phyloP scores from a whole-genome alignment of 1,140 invertebrate species.

The Drosophila hydei region DNA sequence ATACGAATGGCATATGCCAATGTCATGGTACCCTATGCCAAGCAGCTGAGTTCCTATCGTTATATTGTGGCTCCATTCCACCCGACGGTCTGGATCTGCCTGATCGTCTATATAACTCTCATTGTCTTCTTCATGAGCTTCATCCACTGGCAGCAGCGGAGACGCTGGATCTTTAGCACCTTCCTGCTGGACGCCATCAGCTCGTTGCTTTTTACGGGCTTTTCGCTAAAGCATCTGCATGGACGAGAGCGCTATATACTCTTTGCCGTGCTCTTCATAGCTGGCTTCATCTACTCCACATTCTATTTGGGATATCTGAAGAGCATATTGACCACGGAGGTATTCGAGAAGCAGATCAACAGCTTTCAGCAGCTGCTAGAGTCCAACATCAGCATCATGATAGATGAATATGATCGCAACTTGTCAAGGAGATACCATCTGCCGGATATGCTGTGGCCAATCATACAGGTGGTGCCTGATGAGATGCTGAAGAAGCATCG shows the following conservation, averaged over 20 bases:
- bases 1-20: constrained; percentile 56
- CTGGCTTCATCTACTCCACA: constrained; percentile 63
- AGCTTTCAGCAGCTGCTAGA: constrained; percentile 51
- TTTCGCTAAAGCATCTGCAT: constrained; percentile 29
- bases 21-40: constrained; percentile 53
- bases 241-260: constrained; percentile 55
- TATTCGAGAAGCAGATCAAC: constrained; percentile 58
- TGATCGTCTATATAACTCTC: constrained; percentile 39
- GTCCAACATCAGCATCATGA: constrained; percentile 50
- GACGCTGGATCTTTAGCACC: constrained; percentile 56
- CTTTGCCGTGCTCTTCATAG: constrained; percentile 51
- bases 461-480: constrained; percentile 39
- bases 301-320: constrained; percentile 58
- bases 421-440: constrained; percentile 45
- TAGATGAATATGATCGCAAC: constrained; percentile 49
- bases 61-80: constrained; percentile 57
- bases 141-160: constrained; percentile 46
- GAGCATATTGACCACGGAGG: constrained; percentile 66
- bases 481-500: constrained; percentile 42
- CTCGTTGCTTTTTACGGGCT: constrained; percentile 50
- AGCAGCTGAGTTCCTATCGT: constrained; percentile 48
- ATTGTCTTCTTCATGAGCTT: constrained; percentile 54
- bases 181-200: constrained; percentile 60
- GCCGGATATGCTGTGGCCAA: constrained; percentile 43
- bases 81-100: constrained; percentile 49